Percentiles rank a stretch among this genome's conserved stretches.
Conservation (phyloP, 2,113 vertebrate genomes). For the Felis catus region F.catus_Fca126_mat1.0 CM031419.1:168841001-168841500, state of each 20-base stretch:
- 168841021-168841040: not conserved
- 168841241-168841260: not conserved
- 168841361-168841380: not conserved
- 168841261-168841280: not conserved
- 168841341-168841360: not conserved
- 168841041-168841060: not conserved
- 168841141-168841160: not conserved
- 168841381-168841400: not conserved
- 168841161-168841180: not conserved
- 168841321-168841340: not conserved
- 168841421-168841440: not conserved
- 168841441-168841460: not conserved
- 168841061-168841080: not conserved
- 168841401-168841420: not conserved
- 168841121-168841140: not conserved
- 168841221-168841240: not conserved
- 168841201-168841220: not conserved
- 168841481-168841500: not conserved
- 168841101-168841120: not conserved
- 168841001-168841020: not conserved
- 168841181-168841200: not conserved
- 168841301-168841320: not conserved
- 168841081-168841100: not conserved
- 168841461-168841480: not conserved
- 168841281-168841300: not conserved